phyloP scores from a whole-genome alignment of 1,140 invertebrate species.

The Dryas iulia region DNA sequence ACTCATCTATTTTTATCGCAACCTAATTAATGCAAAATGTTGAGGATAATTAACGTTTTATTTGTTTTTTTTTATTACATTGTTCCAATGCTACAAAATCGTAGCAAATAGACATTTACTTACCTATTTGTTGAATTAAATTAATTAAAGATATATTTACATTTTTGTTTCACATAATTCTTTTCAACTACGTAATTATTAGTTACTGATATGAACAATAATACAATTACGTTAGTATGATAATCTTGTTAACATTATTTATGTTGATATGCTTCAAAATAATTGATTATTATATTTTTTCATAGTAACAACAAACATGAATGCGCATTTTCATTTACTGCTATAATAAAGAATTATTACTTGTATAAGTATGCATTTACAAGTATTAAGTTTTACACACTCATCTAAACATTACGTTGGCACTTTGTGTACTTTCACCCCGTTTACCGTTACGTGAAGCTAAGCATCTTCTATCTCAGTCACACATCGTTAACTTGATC shows the following conservation, averaged over 20 bases:
- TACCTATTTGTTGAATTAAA: no score
- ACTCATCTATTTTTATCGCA: neutral
- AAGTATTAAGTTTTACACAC: neutral
- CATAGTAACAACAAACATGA: no score
- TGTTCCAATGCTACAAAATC: neutral
- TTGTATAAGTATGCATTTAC: neutral
- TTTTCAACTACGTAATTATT: no score
- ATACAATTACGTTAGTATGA: neutral
- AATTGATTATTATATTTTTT: no score
- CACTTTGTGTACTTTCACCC: constrained; percentile 71
- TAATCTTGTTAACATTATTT: no score
- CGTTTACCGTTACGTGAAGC: constrained; percentile 63
- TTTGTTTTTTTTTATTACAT: neutral
- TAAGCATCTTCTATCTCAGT: constrained; percentile 47
- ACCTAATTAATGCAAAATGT: neutral
- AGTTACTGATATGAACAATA: neutral
- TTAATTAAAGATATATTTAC: no score
- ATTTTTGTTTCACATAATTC: no score
- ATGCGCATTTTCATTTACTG: no score
- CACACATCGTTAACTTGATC: constrained; percentile 47
- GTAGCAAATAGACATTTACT: no score
- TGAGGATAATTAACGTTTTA: neutral
- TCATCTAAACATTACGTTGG: constrained; percentile 30
- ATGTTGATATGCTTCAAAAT: no score
- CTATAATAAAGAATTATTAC: no score